A percentile compares a stretch with the other conserved stretches of the same genome.
phyloP scores from a whole-genome alignment of 1,140 invertebrate genomes.

The Calosoma granatense region DNA sequence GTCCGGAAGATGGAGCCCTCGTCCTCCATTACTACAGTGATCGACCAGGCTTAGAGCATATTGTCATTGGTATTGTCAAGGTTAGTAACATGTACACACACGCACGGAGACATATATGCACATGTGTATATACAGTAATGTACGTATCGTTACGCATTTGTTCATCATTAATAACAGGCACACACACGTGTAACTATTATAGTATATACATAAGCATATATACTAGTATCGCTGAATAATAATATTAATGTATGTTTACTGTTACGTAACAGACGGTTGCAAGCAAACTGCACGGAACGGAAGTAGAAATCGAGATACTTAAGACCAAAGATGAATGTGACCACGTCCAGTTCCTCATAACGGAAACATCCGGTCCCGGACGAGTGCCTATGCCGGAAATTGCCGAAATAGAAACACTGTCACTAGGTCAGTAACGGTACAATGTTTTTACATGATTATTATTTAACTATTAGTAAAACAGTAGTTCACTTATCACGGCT shows the following conservation, averaged over 20 bases:
- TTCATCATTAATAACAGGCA: no score
- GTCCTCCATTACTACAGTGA: constrained; percentile 90
- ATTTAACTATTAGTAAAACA: background rate
- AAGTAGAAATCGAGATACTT: constrained; percentile 82
- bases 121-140: background rate
- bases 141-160: no score
- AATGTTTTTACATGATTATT: background rate
- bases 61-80: constrained; percentile 91
- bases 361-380: constrained; percentile 59
- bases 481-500: no score
- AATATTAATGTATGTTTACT: background rate
- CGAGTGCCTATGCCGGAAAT: constrained; percentile 51
- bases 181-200: no score
- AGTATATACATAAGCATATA: no score
- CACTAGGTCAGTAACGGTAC: constrained; percentile 45
- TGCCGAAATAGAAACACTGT: constrained; percentile 59
- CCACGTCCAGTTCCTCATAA: constrained; percentile 91
- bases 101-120: no score
- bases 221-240: background rate
- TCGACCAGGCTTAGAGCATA: constrained; percentile 81
- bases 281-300: constrained; percentile 79
- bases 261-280: constrained; percentile 65
- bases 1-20: constrained; percentile 71
- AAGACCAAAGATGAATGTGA: constrained; percentile 80
- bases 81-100: constrained; percentile 41